Conservation (phyloP, 2,797 vertebrate genomes). For the Poecilia gillii region DNA sequence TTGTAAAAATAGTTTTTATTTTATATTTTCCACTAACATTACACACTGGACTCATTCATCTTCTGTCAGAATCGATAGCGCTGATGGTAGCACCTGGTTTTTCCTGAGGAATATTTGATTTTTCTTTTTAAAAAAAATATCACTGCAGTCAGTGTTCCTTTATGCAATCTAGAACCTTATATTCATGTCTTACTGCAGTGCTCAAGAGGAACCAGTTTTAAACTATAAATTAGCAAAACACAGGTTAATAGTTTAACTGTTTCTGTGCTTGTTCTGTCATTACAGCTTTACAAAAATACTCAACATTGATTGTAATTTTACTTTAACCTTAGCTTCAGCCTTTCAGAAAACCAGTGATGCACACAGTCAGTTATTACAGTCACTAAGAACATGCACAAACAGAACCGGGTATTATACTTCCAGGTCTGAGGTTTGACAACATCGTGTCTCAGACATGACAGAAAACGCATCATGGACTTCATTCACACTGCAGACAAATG, state of each 20-base stretch:
- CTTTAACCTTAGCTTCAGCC: neutral
- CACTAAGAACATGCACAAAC: neutral
- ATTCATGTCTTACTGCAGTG: neutral
- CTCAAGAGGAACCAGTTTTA: neutral
- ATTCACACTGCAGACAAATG: neutral
- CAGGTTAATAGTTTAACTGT: neutral
- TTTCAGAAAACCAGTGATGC: neutral
- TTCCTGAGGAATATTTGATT: neutral
- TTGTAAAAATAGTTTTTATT: conserved; percentile 48
- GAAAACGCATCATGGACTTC: neutral
- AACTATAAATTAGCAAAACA: neutral
- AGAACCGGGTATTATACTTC: neutral
- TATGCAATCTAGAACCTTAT: neutral
- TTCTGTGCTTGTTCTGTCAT: neutral
- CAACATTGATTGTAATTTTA: neutral
- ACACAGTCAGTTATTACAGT: neutral
- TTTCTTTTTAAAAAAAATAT: neutral
- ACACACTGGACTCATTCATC: neutral
- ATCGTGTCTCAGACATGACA: neutral
- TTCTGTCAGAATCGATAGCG: neutral
- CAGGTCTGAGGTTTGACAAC: neutral
- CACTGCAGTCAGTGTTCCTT: neutral
- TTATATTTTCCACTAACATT: neutral
- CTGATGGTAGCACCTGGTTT: neutral
- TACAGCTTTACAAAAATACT: neutral